Evolutionary conservation across 2,797 vertebrate genomes (phyloP), one percentile per base, ranked within the genome.

Genomic region (Bovichtus diacanthus): DNA sequence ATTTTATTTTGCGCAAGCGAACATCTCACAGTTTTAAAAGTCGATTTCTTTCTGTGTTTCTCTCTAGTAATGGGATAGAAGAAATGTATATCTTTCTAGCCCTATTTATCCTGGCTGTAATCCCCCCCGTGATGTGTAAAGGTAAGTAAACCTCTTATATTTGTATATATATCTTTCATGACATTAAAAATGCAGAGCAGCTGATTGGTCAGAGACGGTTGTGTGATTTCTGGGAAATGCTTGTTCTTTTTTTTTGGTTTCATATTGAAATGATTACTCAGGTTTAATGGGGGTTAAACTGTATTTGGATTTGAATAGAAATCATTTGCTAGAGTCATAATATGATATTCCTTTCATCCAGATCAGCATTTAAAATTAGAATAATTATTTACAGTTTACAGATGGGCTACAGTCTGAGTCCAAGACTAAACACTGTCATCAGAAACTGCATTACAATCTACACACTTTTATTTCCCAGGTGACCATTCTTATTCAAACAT

Each of bases 101-200:
- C 7, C 1, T 61, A 0, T 49, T 60, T 10, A 16, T 81, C 21
- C 23, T 93, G 29, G 11, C 4, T 72, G 34, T 46, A 3, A 43
- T 59, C 9, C 4, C 47, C 8, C 50, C 50, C 15, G n/a, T n/a
- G n/a, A 3, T 70, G 18, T 82, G 50, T 60, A 39, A 71, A 41
- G 90, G 92, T 93, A 82, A 87, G 83, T 49, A 5, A 49, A 23
- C 2, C 4, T 65, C 43, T 34, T 23, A 4, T 13, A 5, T 47
- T 27, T 18, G 0, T n/a, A n/a, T n/a, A n/a, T n/a, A n/a, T n/a
- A n/a, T n/a, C n/a, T n/a, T n/a, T n/a, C 11, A 3, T 50, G 6
- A 0, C 27, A n/a, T 31, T 21, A n/a, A 58, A 34, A 47, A 62
- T 47, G n/a, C 15, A 15, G 27, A 49, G 5, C 16, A 12, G 4